Evolutionary conservation across 2,113 vertebrate species (phyloP).

Genomic region (Varanus salvator): DNA sequence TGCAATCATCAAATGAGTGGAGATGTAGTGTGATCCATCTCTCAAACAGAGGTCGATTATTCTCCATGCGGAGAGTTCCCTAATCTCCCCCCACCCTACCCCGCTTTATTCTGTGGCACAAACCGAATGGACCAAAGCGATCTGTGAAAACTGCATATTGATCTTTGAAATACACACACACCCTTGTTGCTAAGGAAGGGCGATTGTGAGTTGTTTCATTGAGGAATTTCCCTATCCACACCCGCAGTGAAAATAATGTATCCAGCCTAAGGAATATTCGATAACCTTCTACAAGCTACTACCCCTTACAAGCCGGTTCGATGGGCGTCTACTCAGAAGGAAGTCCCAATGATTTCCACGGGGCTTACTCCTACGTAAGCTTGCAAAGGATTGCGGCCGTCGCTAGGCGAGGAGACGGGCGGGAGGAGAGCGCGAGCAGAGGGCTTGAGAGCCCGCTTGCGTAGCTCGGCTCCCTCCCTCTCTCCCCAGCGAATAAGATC

Average conservation of each 20-base stretch:
- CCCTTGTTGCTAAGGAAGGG: not conserved
- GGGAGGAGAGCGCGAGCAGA: no score
- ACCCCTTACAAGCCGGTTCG: no score
- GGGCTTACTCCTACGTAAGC: not conserved
- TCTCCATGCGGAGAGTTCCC: no score
- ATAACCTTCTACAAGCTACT: not conserved
- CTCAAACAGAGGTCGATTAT: not conserved
- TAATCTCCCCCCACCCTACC: not conserved
- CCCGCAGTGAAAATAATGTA: not conserved
- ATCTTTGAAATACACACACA: not conserved
- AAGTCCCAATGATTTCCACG: not conserved
- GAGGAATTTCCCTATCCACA: conserved; percentile 4
- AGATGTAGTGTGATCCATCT: not conserved
- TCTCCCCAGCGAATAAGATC: not conserved
- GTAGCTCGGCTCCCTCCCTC: not conserved
- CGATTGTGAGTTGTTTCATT: not conserved
- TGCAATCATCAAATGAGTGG: not conserved
- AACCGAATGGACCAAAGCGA: not conserved
- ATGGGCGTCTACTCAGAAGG: not conserved
- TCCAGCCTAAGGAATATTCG: not conserved
- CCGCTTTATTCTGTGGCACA: not conserved
- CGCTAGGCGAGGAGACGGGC: not conserved
- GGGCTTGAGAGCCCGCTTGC: not conserved
- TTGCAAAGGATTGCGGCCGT: not conserved
- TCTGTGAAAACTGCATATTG: not conserved